phyloP scores from a whole-genome alignment of 2,797 vertebrate species.

The Arctocebus calabarensis region DNA sequence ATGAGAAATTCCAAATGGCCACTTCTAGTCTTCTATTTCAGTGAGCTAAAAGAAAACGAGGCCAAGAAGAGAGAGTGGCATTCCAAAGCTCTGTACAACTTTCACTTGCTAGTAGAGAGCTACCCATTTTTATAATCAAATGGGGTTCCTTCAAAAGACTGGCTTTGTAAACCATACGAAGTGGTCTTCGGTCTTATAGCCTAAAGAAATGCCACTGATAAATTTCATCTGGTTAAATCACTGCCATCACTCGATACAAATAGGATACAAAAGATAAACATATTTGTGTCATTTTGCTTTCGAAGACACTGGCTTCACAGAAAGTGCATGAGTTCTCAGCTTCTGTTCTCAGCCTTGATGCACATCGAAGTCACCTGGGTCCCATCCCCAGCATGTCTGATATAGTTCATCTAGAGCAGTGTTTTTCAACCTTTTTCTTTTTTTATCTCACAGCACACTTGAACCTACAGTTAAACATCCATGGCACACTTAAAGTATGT shows the following conservation, averaged over 20 bases:
- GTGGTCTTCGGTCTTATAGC: not conserved
- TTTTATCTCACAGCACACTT: no score
- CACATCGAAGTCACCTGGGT: not conserved
- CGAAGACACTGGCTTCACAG: not conserved
- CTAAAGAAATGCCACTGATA: not conserved
- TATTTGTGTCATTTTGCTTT: not conserved
- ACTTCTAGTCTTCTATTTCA: not conserved
- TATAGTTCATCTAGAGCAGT: not conserved
- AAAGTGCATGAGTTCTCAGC: not conserved
- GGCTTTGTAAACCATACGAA: not conserved
- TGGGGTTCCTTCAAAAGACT: not conserved
- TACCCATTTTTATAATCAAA: not conserved
- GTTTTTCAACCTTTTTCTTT: no score
- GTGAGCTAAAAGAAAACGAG: not conserved
- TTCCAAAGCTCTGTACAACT: not conserved
- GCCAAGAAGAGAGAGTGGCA: not conserved
- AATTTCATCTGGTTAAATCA: not conserved
- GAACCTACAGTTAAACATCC: no score
- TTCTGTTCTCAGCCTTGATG: not conserved
- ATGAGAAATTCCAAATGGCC: not conserved
- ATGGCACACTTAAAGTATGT: no score
- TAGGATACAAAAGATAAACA: not conserved
- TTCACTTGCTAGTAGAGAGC: not conserved
- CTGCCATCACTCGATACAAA: not conserved
- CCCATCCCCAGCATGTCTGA: not conserved